These are phyloP conservation scores for Eristalis tenax DNA, from an alignment of 2,888 invertebrate genomes.

Conservation along the genomic window DNA sequence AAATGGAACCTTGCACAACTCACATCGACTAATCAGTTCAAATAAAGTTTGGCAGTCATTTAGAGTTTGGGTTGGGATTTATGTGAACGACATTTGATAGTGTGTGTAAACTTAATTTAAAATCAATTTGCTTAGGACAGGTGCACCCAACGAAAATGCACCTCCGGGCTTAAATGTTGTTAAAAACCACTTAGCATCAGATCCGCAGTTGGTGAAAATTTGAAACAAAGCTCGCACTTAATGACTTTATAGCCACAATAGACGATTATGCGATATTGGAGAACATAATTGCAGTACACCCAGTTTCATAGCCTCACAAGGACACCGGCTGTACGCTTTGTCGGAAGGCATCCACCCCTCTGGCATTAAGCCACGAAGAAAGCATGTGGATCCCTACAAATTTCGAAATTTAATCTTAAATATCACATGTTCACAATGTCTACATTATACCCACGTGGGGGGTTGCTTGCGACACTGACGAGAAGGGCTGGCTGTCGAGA, in stretches of 20 bases:
- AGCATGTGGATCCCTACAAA: constrained; percentile 22
- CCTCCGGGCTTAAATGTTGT: not conserved
- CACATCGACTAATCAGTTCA: constrained; percentile 25
- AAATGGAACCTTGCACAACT: constrained; percentile 19
- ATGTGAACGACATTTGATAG: not conserved
- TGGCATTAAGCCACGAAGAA: not conserved
- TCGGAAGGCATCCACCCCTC: constrained; percentile 14
- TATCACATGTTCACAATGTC: constrained; percentile 8
- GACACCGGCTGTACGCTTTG: not conserved
- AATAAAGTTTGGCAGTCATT: constrained; percentile 7
- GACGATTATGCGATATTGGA: constrained; percentile 34
- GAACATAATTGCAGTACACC: constrained; percentile 14
- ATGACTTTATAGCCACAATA: constrained; percentile 42
- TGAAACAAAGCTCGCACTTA: constrained; percentile 11
- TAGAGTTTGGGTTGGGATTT: not conserved
- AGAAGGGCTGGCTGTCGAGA: constrained; percentile 25
- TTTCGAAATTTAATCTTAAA: constrained; percentile 39
- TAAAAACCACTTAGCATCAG: not conserved
- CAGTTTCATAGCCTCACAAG: not conserved
- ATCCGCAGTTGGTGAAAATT: not conserved
- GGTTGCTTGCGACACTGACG: constrained; percentile 5
- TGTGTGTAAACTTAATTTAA: constrained; percentile 33
- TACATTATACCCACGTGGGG: constrained; percentile 27
- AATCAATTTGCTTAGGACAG: constrained; percentile 7
- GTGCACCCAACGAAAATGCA: too few species aligned